Evolutionary conservation across 2,113 vertebrate species (phyloP), one percentile per base, ranked within the genome.

Genomic region (Sander lucioperca): DNA sequence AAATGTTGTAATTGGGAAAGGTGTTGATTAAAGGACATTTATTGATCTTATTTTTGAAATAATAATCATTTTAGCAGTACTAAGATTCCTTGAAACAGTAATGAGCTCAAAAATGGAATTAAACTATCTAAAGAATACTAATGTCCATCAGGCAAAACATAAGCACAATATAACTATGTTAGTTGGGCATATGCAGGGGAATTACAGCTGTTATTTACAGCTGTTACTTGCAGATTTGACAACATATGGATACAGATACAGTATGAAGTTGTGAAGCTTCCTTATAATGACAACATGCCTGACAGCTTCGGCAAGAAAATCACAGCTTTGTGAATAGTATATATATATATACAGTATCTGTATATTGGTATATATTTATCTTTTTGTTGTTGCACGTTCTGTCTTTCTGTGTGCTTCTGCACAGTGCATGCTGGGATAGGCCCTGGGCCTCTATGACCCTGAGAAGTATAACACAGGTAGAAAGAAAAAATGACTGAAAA

Each of bases 121-220:
- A 47, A 63, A 23, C 19, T n/a, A 5, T 18, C 16, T 2, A 9
- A 47, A 48, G 6, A 48, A 47, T 2, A 33, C n/a, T n/a, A 4
- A 48, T 39, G 30, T 57, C 11, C 14, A 2, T 82, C 1, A 53
- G n/a, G 1, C 16, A 72, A 27, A 64, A 57, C 56, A 16, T 15
- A 21, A 77, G 11, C 10, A 51, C 1, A 5, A 13, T 25, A 30
- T 53, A 53, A 61, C 50, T 58, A 18, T 73, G 45, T 64, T 39
- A 30, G 39, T 53, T 50, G 13, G 16, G 9, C 43, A 19, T 45
- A 56, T 73, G 45, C n/a, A 5, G 19, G n/a, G 27, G 19, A 53
- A 19, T 47, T 77, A 25, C 82, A 90, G 76, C 65, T 90, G 83
- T 58, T 80, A 12, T 23, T 33, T 73, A 64, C 86, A 90, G 74